Conservation (phyloP, 2,113 vertebrate species). For the Neoarius graeffei region DNA sequence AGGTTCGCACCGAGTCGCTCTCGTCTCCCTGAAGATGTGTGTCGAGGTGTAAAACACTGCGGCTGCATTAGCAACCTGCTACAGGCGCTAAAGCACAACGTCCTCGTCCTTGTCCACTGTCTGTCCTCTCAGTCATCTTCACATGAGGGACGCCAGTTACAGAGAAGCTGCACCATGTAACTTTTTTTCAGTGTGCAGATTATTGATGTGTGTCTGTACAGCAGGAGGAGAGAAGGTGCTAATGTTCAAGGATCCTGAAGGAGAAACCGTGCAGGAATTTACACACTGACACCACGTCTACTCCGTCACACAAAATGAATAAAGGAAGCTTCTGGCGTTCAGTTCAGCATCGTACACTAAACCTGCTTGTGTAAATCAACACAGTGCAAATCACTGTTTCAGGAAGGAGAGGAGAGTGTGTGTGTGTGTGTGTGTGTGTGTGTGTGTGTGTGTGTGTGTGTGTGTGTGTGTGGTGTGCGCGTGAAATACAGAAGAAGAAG, state of each 20-base stretch:
- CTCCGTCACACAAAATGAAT: neutral
- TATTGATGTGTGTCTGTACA: neutral
- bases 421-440: too few species aligned
- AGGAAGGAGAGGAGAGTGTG: too few species aligned
- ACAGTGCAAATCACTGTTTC: neutral
- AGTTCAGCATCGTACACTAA: neutral
- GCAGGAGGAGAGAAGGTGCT: neutral
- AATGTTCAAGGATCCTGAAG: neutral
- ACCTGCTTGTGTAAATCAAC: neutral
- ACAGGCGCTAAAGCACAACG: conserved; percentile 65
- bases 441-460: too few species aligned
- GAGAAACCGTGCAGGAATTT: neutral
- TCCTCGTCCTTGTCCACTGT: neutral
- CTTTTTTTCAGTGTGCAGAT: neutral
- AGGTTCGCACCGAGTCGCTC: conserved; percentile 34
- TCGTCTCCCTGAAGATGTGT: conserved; percentile 27
- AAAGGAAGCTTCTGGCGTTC: neutral
- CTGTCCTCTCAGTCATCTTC: conserved; percentile 1
- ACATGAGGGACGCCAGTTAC: neutral
- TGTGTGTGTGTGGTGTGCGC: too few species aligned
- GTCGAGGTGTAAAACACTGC: conserved; percentile 62
- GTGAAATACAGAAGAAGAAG: too few species aligned
- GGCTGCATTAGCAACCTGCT: conserved; percentile 70
- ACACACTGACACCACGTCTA: neutral
- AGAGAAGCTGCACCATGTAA: neutral